These are phyloP conservation scores for Irena cyanogastra DNA, from an alignment of 2,113 vertebrate species.

Conservation along the genomic window DNA sequence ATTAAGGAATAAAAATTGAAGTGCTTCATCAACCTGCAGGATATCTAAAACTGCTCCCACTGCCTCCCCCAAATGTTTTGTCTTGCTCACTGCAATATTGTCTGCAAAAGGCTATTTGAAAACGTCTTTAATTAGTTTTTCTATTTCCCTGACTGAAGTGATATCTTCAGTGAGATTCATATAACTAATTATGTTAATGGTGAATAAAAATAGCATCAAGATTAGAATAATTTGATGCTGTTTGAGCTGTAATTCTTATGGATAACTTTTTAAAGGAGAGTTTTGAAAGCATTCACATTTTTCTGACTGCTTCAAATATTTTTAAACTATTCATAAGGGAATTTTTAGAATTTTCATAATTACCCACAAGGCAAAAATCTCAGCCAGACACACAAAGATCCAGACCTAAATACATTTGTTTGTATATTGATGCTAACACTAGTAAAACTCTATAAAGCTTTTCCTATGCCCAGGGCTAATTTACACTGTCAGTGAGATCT, in stretches of 20 bases:
- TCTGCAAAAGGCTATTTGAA: background rate
- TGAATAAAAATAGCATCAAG: background rate
- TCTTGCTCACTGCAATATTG: background rate
- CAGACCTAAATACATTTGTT: background rate
- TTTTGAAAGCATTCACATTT: background rate
- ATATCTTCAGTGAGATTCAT: background rate
- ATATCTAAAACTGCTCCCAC: background rate
- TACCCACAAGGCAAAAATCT: background rate
- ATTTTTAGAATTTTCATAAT: background rate
- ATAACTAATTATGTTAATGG: background rate
- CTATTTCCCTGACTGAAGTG: background rate
- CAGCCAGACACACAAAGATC: background rate
- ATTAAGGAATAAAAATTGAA: background rate
- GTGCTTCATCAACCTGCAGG: background rate
- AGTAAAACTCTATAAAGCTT: background rate
- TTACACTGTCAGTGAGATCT: background rate
- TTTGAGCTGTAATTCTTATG: background rate
- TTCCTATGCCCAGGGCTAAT: background rate
- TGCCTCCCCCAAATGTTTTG: accelerated
- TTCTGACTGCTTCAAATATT: background rate
- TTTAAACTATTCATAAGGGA: background rate
- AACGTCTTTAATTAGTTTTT: background rate
- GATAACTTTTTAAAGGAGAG: background rate
- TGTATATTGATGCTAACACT: background rate
- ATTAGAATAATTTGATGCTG: background rate